These are phyloP conservation scores for Dichetophora obliterata DNA, from an alignment of 2,888 invertebrate species.

Conservation along the genomic window DNA sequence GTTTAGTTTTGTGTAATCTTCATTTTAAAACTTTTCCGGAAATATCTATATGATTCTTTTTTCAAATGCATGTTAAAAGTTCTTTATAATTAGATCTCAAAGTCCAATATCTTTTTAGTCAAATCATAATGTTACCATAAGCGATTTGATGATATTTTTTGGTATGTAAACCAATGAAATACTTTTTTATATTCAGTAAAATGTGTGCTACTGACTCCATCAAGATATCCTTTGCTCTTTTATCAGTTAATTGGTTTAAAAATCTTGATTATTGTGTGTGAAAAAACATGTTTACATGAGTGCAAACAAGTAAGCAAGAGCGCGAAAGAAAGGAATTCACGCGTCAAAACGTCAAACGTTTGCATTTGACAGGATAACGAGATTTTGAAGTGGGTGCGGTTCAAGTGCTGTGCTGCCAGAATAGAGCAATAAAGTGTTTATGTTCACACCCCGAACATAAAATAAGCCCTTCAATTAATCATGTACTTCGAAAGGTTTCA, in stretches of 20 bases:
- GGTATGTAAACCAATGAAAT: too few relatives aligned
- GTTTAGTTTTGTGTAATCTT: too few relatives aligned
- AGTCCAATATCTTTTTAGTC: too few relatives aligned
- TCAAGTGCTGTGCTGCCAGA: constrained; percentile 14
- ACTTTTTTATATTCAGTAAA: neutral
- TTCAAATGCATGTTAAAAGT: too few relatives aligned
- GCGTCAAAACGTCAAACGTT: constrained; percentile 46
- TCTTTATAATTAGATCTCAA: too few relatives aligned
- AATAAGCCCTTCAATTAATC: constrained; percentile 5
- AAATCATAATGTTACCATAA: too few relatives aligned
- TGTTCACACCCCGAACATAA: constrained; percentile 13
- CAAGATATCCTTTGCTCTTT: neutral
- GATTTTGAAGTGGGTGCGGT: constrained; percentile 63
- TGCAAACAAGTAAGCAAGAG: neutral
- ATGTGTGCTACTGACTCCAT: neutral
- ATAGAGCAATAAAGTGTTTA: neutral
- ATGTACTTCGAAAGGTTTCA: neutral
- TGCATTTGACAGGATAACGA: constrained; percentile 66
- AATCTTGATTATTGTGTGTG: constrained; percentile 1
- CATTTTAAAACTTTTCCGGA: too few relatives aligned
- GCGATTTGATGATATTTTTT: too few relatives aligned
- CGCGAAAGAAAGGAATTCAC: neutral
- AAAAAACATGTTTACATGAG: neutral
- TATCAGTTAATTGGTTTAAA: constrained; percentile 43
- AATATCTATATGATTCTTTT: too few relatives aligned